phyloP scores from a whole-genome alignment of 2,888 invertebrate genomes.

The Caenorhabditis virilis region DNA sequence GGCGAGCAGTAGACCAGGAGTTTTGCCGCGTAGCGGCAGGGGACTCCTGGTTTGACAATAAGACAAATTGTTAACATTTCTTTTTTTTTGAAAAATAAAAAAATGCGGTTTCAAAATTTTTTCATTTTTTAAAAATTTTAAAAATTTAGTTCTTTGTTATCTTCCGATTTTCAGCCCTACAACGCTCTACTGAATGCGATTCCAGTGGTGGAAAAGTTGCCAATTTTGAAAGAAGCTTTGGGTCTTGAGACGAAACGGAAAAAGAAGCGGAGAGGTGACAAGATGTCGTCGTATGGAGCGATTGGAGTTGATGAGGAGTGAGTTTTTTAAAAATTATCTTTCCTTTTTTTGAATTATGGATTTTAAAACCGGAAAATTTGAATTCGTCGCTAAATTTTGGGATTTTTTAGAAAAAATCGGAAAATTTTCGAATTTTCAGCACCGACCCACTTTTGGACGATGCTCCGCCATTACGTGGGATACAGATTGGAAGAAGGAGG shows the following conservation, averaged over 20 bases:
- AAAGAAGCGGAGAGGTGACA: background rate
- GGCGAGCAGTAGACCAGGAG: no score
- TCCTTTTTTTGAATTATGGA: background rate
- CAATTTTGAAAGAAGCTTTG: no score
- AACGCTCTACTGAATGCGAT: background rate
- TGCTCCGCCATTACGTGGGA: conserved; percentile 23
- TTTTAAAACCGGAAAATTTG: no score
- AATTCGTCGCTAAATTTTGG: background rate
- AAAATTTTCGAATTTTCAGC: conserved; percentile 36
- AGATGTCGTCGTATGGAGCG: conserved; percentile 57
- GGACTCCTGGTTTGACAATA: no score
- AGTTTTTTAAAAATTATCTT: conserved; percentile 10
- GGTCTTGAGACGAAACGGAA: no score
- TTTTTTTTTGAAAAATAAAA: no score
- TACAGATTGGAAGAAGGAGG: conserved; percentile 27
- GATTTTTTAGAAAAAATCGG: background rate
- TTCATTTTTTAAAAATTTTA: background rate
- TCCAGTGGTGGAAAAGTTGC: no score
- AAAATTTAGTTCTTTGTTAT: background rate
- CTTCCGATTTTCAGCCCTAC: background rate
- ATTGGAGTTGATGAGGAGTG: conserved; percentile 54
- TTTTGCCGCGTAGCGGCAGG: no score
- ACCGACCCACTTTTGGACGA: conserved; percentile 43
- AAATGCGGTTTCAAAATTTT: no score
- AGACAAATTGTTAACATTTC: no score